phyloP scores from a whole-genome alignment of 1,140 invertebrate genomes.

The Drosophila gunungcola region DNA sequence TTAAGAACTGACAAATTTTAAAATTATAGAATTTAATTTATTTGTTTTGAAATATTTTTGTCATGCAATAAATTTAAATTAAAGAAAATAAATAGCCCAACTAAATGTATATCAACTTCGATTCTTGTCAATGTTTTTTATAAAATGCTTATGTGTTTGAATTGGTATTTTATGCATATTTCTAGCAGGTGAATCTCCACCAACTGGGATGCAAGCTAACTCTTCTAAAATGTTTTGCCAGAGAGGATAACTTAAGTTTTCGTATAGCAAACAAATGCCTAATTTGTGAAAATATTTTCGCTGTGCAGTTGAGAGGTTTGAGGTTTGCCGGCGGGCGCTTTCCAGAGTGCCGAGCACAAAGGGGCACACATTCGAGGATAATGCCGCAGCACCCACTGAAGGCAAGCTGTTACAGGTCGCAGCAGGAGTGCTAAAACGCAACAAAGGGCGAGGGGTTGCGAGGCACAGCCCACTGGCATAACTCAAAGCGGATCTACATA shows the following conservation, averaged over 20 bases:
- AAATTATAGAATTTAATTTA: no score
- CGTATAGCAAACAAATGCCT: background rate
- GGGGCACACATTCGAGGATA: slow-evolving; percentile 23
- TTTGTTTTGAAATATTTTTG: no score
- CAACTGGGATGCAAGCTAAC: background rate
- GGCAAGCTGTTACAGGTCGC: slow-evolving; percentile 56
- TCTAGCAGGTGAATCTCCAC: no score
- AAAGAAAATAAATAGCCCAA: no score
- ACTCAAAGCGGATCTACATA: slow-evolving; percentile 80
- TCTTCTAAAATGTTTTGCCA: no score
- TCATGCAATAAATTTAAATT: no score
- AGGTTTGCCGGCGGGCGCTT: slow-evolving; percentile 27
- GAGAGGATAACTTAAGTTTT: background rate
- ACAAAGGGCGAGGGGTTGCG: slow-evolving; percentile 12
- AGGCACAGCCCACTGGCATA: slow-evolving; percentile 62
- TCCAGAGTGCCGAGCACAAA: slow-evolving; percentile 47
- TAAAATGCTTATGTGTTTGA: no score
- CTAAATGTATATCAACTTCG: no score
- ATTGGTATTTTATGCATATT: no score
- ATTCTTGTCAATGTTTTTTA: no score
- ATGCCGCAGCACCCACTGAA: slow-evolving; percentile 25
- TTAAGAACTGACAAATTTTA: no score
- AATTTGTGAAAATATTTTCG: slow-evolving; percentile 7
- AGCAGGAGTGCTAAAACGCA: slow-evolving; percentile 11
- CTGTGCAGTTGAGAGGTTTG: slow-evolving; percentile 16